A percentile compares a stretch with the other conserved stretches of the same genome.
These are phyloP conservation scores for Naso thynnoides DNA, from an alignment of 2,797 vertebrate genomes.

Conservation along the genomic window DNA sequence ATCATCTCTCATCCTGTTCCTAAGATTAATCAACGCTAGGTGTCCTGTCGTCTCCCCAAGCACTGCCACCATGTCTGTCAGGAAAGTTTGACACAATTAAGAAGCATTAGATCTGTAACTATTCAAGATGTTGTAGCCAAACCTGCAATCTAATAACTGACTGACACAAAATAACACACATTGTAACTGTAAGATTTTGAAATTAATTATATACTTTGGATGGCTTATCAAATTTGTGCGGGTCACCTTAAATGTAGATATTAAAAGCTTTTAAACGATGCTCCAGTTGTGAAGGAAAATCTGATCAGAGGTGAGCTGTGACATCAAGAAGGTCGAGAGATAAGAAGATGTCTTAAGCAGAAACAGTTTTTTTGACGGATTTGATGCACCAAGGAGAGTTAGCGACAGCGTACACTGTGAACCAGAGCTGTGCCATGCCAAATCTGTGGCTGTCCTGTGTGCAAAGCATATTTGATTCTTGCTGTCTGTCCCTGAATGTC, in stretches of 20 bases:
- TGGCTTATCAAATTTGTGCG: not conserved
- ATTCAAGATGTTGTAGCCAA: not conserved
- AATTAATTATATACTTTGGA: not conserved
- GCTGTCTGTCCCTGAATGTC: too few species aligned
- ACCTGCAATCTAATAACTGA: not conserved
- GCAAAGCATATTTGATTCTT: too few species aligned
- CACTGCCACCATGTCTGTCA: conserved; percentile 97
- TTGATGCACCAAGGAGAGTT: too few species aligned
- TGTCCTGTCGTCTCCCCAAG: conserved; percentile 94
- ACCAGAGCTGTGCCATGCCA: too few species aligned
- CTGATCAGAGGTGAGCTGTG: too few species aligned
- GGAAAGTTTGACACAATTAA: conserved; percentile 17
- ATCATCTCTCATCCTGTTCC: conserved; percentile 90
- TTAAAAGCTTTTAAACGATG: too few species aligned
- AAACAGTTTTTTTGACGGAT: too few species aligned
- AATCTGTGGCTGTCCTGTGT: too few species aligned
- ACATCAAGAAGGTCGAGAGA: too few species aligned
- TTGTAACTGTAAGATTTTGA: not conserved
- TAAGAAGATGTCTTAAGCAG: too few species aligned
- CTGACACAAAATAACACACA: not conserved
- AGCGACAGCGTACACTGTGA: too few species aligned
- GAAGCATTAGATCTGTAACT: not conserved
- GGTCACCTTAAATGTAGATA: not conserved
- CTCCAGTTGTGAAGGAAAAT: not conserved
- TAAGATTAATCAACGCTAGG: conserved; percentile 85